phyloP scores from a whole-genome alignment of 2,113 vertebrate species.

The Cyprinodon variegatus region DNA sequence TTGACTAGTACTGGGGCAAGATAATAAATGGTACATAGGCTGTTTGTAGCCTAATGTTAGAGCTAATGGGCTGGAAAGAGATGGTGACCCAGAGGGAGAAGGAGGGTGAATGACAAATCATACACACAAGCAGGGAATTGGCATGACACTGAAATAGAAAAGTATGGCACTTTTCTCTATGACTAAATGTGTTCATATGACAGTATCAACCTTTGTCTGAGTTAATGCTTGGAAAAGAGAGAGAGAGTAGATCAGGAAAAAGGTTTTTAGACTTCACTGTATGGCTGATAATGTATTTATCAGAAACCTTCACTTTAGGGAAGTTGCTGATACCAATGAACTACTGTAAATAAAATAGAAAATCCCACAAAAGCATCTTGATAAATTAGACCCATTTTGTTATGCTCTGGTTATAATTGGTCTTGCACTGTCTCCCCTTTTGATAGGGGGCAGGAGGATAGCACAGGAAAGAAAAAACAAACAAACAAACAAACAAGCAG shows the following conservation, averaged over 20 bases:
- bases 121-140: conserved; percentile 8
- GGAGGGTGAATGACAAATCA: conserved; percentile 28
- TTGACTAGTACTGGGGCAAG: conserved; percentile 22
- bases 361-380: conserved; percentile 22
- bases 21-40: conserved; percentile 38
- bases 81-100: conserved; percentile 2
- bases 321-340: conserved; percentile 3
- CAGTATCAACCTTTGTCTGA: background rate
- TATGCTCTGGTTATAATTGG: background rate
- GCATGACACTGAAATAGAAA: conserved; percentile 25
- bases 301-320: conserved; percentile 25
- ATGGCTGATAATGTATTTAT: conserved; percentile 14
- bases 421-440: background rate
- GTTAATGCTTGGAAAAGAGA: background rate
- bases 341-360: conserved; percentile 12
- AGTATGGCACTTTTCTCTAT: background rate
- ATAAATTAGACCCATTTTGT: background rate
- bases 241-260: background rate
- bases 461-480: background rate
- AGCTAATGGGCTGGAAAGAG: conserved; percentile 58
- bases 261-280: background rate
- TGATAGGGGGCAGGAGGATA: background rate
- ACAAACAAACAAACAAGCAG: background rate
- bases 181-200: background rate
- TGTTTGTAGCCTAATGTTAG: conserved; percentile 53